Evolutionary conservation across 2,113 vertebrate species (phyloP).

Genomic region (Erinaceus europaeus): DNA sequence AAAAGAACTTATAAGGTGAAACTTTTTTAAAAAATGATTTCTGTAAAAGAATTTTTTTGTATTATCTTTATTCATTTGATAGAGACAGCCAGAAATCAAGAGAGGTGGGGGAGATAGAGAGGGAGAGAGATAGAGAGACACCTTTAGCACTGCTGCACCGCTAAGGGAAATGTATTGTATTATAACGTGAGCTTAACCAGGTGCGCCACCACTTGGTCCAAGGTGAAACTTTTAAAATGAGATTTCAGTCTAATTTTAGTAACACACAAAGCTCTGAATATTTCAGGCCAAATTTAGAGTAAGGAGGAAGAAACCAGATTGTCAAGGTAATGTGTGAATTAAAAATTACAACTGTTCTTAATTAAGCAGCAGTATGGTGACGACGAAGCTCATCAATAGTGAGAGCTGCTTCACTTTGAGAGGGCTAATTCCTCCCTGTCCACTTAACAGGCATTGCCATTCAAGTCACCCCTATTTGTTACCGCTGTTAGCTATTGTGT

Average conservation of each 20-base stretch:
- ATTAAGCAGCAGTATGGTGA: neutral
- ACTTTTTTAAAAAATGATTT: too few species aligned
- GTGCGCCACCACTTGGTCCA: too few species aligned
- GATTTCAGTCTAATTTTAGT: constrained; percentile 1
- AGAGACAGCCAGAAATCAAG: too few species aligned
- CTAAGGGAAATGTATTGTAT: too few species aligned
- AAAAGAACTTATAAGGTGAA: neutral
- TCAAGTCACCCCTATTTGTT: neutral
- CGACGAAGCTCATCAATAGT: neutral
- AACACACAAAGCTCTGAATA: neutral
- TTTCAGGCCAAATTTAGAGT: neutral
- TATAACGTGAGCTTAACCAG: too few species aligned
- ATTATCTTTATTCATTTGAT: too few species aligned
- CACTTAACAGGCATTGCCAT: neutral
- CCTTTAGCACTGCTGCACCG: too few species aligned
- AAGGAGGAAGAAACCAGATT: neutral
- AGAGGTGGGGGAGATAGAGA: too few species aligned
- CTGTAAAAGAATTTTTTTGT: too few species aligned
- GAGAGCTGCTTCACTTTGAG: neutral
- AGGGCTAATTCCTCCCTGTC: accelerated
- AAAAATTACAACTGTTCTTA: neutral
- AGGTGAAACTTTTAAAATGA: too few species aligned
- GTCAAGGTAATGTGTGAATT: neutral
- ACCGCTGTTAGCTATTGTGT: neutral
- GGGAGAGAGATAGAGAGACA: too few species aligned